A percentile compares a stretch with the other conserved stretches of the same genome.
Conservation (phyloP, 2,888 invertebrate genomes). For the Ichneumoninae sp. region DNA sequence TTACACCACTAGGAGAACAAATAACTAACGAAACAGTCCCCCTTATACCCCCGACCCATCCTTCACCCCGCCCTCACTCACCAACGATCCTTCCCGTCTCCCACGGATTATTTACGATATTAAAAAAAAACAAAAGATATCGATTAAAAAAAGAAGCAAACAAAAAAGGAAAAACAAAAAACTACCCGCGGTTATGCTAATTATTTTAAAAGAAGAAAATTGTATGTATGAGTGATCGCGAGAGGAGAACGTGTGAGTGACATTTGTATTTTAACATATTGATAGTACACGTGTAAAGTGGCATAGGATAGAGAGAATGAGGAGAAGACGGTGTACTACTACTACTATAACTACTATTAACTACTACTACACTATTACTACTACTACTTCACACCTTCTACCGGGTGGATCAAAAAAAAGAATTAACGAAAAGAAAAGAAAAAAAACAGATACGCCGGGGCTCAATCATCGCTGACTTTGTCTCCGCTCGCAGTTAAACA, state of each 20-base stretch:
- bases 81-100: constrained; percentile 60
- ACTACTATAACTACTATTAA: constrained; percentile 65
- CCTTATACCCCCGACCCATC: constrained; percentile 51
- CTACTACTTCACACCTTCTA: constrained; percentile 66
- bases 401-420: constrained; percentile 58
- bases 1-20: constrained; percentile 80
- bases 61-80: constrained; percentile 61
- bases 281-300: constrained; percentile 84
- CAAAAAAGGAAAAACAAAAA: constrained; percentile 65
- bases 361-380: constrained; percentile 60
- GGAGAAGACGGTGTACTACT: constrained; percentile 68
- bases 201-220: constrained; percentile 82
- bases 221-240: constrained; percentile 80
- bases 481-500: constrained; percentile 71
- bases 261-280: constrained; percentile 84
- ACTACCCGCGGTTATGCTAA: constrained; percentile 82
- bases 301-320: constrained; percentile 80
- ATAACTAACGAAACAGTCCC: constrained; percentile 80
- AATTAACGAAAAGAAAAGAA: constrained; percentile 59
- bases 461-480: constrained; percentile 78
- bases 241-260: constrained; percentile 80
- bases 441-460: constrained; percentile 74
- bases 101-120: constrained; percentile 82
- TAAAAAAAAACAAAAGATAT: constrained; percentile 70
- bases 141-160: constrained; percentile 58